phyloP scores from a whole-genome alignment of 2,797 vertebrate genomes.

The Premnoplex brunnescens region DNA sequence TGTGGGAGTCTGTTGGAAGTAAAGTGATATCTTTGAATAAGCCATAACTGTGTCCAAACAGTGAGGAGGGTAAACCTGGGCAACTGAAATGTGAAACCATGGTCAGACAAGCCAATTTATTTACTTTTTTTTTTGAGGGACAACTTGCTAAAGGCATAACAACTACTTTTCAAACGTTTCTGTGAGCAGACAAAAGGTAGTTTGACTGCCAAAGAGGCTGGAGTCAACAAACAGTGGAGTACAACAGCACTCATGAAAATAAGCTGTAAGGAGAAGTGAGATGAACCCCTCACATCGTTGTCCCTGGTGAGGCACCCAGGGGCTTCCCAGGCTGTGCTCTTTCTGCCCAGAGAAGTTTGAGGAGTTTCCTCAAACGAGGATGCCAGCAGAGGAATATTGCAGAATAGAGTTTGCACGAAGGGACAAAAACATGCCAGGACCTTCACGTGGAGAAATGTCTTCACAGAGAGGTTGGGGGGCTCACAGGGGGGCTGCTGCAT shows the following conservation, averaged over 20 bases:
- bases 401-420: background rate
- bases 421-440: background rate
- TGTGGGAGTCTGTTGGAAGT: background rate
- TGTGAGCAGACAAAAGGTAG: background rate
- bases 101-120: background rate
- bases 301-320: background rate
- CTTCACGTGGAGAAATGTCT: background rate
- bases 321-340: background rate
- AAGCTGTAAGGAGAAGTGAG: background rate
- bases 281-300: background rate
- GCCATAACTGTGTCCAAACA: background rate
- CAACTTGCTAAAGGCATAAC: background rate
- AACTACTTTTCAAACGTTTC: background rate
- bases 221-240: background rate
- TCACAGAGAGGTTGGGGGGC: background rate
- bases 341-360: background rate
- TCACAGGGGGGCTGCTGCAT: background rate
- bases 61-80: background rate
- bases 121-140: constrained; percentile 4
- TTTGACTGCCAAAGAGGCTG: background rate
- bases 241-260: background rate
- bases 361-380: background rate
- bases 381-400: background rate
- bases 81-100: background rate
- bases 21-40: constrained; percentile 29